Base-by-base conservation (phyloP, 2,888 invertebrate species). In the Nymphalis c-album region DNA sequence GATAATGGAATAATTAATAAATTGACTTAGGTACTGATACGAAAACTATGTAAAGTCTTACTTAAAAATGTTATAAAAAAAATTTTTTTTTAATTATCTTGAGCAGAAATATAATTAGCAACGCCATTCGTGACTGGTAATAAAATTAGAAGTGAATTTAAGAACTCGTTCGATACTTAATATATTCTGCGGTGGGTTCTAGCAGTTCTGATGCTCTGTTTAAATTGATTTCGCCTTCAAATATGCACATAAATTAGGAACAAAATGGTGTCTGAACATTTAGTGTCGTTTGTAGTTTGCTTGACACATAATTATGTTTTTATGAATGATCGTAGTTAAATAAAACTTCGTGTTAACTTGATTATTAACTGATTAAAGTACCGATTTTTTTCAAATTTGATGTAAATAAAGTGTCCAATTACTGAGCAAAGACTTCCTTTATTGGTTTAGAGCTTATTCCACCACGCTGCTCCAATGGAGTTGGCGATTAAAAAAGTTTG, bases 191-290 rank as follows among this genome's bases (percentile, higher is more conserved):
- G 61, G 58, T 26, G 53, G 58, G 60, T 64, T 64, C 59, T 51
- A 18, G 20, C 35, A 22, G 51, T 35, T 20, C 63, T 60, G 60
- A 31, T 45, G 55, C 35, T 62, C 57, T 63, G 22, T 62, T 55
- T 17, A 22, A 65, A 65, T 63, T 71, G 67, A 69, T 71, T 71
- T 59, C 46, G 20, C 22, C 22, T 61, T 57, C 51, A 67, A 69
- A 66, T 69, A 73, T 71, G 64, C 67, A 64, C 64, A 69, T 71
- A 69, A 64, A 68, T 72, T 68, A 58, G 46, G 48, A 58, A 40
- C 53, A 68, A 51, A 67, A 58, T 64, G 46, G 17, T 48, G 47
- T 53, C 26, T 35, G 46, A 66, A 57, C 26, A 57, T 66, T 70
- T 61, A 58, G 13, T 16, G 45, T n/a, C 0, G 13, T 45, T 62